A percentile compares a stretch with the other conserved stretches of the same genome.
phyloP scores from a whole-genome alignment of 2,888 invertebrate genomes.

The Dusona sp. region DNA sequence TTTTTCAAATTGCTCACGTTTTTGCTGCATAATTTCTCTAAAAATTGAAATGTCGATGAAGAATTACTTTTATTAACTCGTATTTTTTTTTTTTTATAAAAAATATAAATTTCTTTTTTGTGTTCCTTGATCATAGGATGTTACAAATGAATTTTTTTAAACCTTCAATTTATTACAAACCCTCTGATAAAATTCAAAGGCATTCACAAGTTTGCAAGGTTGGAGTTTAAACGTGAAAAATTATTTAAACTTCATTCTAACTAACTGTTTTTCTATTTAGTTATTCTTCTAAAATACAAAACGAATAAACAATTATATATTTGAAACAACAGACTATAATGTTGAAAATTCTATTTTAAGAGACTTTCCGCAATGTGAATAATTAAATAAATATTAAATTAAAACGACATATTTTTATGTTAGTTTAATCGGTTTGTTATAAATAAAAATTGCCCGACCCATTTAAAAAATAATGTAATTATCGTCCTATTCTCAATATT shows the following conservation, averaged over 20 bases:
- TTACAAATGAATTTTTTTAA: no score
- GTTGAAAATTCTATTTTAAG: not conserved
- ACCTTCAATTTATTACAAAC: no score
- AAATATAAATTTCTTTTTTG: not conserved
- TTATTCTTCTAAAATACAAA: no score
- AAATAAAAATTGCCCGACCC: not conserved
- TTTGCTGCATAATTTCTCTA: not conserved
- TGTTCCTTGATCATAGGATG: not conserved
- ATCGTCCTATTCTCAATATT: not conserved
- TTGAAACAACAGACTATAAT: no score
- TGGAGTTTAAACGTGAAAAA: no score
- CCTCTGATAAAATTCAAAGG: no score
- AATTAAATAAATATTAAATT: not conserved
- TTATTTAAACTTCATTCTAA: no score
- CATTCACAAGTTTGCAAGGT: no score
- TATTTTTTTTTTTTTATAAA: not conserved
- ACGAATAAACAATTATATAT: no score
- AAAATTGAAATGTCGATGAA: not conserved
- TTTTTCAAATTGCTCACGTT: not conserved
- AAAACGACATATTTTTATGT: not conserved
- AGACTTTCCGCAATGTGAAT: not conserved
- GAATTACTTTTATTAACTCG: not conserved
- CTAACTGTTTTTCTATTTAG: no score
- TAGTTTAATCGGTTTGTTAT: not conserved
- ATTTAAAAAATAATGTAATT: not conserved